Conservation (phyloP, 1,140 invertebrate genomes). For the Whitmania pigra region DNA sequence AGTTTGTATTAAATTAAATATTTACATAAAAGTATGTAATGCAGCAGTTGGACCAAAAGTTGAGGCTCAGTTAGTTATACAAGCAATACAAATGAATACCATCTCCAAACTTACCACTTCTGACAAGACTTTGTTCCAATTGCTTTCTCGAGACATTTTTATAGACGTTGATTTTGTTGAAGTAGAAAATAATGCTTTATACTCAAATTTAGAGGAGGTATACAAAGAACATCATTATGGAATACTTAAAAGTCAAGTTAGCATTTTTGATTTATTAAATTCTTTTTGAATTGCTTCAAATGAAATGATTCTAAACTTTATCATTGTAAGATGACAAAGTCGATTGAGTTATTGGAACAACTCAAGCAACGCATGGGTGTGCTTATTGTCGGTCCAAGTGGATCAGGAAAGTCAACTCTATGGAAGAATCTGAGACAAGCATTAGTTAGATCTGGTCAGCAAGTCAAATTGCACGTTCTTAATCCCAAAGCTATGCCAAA, state of each 20-base stretch:
- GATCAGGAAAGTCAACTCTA: slow-evolving; percentile 82
- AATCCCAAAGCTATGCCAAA: slow-evolving; percentile 88
- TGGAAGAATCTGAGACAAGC: slow-evolving; percentile 66
- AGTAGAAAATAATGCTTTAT: slow-evolving; percentile 50
- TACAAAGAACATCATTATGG: slow-evolving; percentile 52
- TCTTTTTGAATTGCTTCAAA: neutral
- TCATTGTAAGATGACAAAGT: slow-evolving; percentile 59
- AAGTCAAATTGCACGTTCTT: slow-evolving; percentile 65
- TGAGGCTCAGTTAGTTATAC: slow-evolving; percentile 52
- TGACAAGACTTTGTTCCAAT: slow-evolving; percentile 65
- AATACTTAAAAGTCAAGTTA: slow-evolving; percentile 53
- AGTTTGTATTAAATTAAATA: neutral
- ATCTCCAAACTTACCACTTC: slow-evolving; percentile 77
- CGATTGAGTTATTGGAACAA: slow-evolving; percentile 87
- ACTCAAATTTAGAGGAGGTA: slow-evolving; percentile 49
- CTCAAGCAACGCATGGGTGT: slow-evolving; percentile 89
- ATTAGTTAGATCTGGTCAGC: slow-evolving; percentile 52
- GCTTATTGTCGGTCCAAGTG: slow-evolving; percentile 82
- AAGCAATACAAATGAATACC: slow-evolving; percentile 69
- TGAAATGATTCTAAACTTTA: neutral
- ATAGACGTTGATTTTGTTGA: slow-evolving; percentile 50
- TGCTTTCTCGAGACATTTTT: slow-evolving; percentile 66
- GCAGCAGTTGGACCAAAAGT: slow-evolving; percentile 7
- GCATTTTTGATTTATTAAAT: neutral
- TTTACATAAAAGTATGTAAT: no score